These are phyloP conservation scores for Trididemnum miniatum DNA, from an alignment of 23 tunicate species.

Conservation along the genomic window DNA sequence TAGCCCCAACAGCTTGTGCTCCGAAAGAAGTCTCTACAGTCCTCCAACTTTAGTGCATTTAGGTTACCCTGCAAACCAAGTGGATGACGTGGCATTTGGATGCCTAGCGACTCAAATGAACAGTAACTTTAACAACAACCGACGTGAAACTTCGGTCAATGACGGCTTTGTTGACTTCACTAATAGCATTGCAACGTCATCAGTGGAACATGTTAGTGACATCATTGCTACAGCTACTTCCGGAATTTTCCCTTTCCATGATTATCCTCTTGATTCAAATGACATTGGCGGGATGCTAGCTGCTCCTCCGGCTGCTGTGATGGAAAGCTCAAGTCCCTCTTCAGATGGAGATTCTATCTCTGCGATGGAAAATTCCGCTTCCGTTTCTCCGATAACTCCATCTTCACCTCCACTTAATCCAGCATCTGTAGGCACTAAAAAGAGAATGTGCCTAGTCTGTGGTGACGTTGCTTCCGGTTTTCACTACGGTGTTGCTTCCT, in stretches of 20 bases:
- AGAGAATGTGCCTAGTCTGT: slow-evolving; percentile 88
- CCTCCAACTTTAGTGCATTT: slow-evolving; percentile 70
- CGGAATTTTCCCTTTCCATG: slow-evolving; percentile 34
- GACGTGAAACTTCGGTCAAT: slow-evolving; percentile 40
- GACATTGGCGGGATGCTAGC: slow-evolving; percentile 42
- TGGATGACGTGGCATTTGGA: slow-evolving; percentile 36
- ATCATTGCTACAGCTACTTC: slow-evolving; percentile 25
- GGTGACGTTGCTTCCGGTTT: slow-evolving; percentile 93
- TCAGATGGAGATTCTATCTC: slow-evolving; percentile 28
- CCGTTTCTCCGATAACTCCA: slow-evolving; percentile 29
- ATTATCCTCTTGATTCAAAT: slow-evolving; percentile 2
- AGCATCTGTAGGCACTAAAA: neutral
- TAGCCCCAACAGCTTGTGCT: slow-evolving; percentile 70
- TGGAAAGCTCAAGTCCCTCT: slow-evolving; percentile 51
- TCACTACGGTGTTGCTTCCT: slow-evolving; percentile 95
- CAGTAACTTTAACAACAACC: slow-evolving; percentile 50
- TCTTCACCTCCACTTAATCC: slow-evolving; percentile 46
- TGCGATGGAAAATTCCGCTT: slow-evolving; percentile 20
- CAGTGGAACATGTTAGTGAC: slow-evolving; percentile 37
- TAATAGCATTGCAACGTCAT: slow-evolving; percentile 40
- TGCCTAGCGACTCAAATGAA: slow-evolving; percentile 30
- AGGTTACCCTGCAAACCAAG: neutral
- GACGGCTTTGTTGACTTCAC: slow-evolving; percentile 40
- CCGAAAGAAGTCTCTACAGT: slow-evolving; percentile 71
- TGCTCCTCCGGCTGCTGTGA: slow-evolving; percentile 75